Base-by-base conservation (phyloP, 1,140 invertebrate genomes). In the Scylla paramamosain region DNA sequence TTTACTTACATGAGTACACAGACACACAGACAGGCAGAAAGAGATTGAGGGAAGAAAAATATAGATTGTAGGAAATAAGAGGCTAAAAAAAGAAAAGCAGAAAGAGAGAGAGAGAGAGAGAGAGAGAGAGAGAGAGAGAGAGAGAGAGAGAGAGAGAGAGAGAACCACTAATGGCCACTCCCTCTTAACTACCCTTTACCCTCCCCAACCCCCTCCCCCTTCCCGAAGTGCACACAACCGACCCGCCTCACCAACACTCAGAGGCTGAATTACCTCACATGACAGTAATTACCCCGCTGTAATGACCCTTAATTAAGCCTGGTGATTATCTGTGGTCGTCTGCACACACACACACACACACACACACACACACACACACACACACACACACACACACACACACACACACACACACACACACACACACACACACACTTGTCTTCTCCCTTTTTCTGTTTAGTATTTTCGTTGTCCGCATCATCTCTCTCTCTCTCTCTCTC, bases 81-180 rank as follows among this genome's bases (percentile, higher is more conserved):
- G n/a, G n/a, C n/a, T 39, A 39, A 6, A 39, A 6, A 39, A 6
- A 77, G 67, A 77, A 20, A 77, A 20, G n/a, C 7, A 77, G 67
- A 77, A 20, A 77, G 67, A 77, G 67, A 77, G 67, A 77, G 67
- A 77, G 67, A 77, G 67, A 77, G 67, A 77, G 67, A 77, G 67
- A 77, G 67, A 77, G 67, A 25, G n/a, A 77, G 67, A 59, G 52
- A 59, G 52, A 59, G 52, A 59, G 52, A 29, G 31, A 88, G 31
- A 88, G 86, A 88, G 86, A 88, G 89, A 59, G 89, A 59, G 89
- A 59, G 48, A n/a, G 89, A 59, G 89, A 29, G 89, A 59, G 89
- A 59, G n/a, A 89, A 89, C 25, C 89, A 28, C 52, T 59, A 59
- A 59, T 59, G 10, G 52, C 39, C 39, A 39, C 39, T 2, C 39